phyloP scores from a whole-genome alignment of 2,113 vertebrate species.

The Leiothrix lutea region DNA sequence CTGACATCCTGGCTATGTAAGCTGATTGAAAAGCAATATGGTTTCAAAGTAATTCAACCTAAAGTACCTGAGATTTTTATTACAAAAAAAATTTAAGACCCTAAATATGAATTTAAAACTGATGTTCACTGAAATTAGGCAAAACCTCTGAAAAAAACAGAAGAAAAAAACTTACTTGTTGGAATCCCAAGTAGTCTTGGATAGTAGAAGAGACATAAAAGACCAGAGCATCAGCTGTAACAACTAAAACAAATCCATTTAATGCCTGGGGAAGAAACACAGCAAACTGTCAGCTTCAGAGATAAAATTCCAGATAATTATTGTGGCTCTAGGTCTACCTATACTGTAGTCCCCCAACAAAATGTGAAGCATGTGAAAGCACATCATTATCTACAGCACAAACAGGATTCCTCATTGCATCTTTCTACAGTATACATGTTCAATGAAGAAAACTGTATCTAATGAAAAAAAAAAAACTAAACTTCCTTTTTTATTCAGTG shows the following conservation, averaged over 20 bases:
- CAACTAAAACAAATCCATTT: conserved; percentile 85
- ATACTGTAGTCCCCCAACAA: neutral
- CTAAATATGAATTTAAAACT: neutral
- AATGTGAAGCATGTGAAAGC: neutral
- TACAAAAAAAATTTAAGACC: neutral
- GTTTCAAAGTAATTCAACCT: conserved; percentile 41
- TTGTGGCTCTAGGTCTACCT: neutral
- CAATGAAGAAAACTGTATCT: neutral
- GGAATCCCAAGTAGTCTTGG: conserved; percentile 86
- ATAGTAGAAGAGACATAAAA: conserved; percentile 85
- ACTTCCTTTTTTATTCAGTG: neutral
- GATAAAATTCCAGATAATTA: neutral
- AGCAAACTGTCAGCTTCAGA: neutral
- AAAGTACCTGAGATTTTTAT: conserved; percentile 26
- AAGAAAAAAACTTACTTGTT: conserved; percentile 74
- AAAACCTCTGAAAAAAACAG: neutral
- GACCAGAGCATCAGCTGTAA: conserved; percentile 80
- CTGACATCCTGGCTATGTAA: conserved; percentile 14
- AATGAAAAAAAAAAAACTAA: neutral
- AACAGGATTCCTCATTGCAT: neutral
- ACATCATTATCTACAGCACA: neutral
- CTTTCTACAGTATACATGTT: rapidly evolving
- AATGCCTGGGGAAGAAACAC: conserved; percentile 73
- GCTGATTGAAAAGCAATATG: conserved; percentile 19
- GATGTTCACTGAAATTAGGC: neutral